Percentiles rank a stretch among this genome's conserved stretches.
phyloP scores from a whole-genome alignment of 2,797 vertebrate species.

The Nyctibius grandis region DNA sequence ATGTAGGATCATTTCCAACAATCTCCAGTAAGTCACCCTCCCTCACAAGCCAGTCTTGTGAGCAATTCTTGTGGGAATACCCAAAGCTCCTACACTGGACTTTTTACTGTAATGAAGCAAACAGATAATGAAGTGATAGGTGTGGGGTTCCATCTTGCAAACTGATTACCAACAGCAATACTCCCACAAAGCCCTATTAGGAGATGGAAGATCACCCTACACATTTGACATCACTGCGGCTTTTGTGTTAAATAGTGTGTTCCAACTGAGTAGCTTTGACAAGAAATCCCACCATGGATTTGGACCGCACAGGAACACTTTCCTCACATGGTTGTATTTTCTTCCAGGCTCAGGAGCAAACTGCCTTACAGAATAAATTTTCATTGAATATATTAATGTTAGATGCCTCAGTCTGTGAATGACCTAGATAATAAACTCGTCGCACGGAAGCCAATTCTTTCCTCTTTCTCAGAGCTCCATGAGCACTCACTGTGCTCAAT shows the following conservation, averaged over 20 bases:
- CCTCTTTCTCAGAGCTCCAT: neutral
- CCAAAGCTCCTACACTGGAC: neutral
- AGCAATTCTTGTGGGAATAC: neutral
- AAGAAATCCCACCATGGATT: neutral
- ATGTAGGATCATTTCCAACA: neutral
- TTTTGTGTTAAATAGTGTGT: neutral
- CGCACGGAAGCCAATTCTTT: neutral
- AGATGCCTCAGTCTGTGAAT: neutral
- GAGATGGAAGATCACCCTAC: neutral
- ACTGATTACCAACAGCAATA: neutral
- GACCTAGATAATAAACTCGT: conserved; percentile 28
- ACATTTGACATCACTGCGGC: neutral
- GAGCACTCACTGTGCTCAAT: neutral
- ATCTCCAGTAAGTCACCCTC: neutral
- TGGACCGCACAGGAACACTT: fast-evolving
- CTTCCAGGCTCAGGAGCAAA: neutral
- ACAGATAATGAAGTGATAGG: neutral
- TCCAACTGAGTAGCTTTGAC: neutral
- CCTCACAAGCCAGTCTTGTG: neutral
- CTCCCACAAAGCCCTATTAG: neutral
- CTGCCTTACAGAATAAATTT: conserved; percentile 41
- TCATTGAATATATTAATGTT: conserved; percentile 18
- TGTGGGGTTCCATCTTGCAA: neutral
- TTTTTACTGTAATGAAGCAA: neutral
- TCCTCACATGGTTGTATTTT: neutral